Base-by-base conservation (phyloP, 2,888 invertebrate species). In the Lathronympha strigana region DNA sequence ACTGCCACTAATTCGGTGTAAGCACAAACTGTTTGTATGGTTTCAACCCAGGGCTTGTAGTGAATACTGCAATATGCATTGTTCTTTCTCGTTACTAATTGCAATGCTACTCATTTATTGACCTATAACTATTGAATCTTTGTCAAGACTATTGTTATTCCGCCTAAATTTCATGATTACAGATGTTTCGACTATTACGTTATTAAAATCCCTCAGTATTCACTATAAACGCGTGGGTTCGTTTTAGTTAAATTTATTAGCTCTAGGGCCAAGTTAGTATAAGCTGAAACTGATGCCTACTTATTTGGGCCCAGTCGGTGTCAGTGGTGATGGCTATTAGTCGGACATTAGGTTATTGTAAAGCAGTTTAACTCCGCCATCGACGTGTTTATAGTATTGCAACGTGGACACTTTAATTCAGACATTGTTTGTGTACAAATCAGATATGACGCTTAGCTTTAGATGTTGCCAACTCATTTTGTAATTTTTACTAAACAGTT, bases 181-280 rank as follows among this genome's bases (percentile, higher is more conserved):
- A 28, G 21, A 15, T 17, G 4, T 55, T 11, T 15, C 15, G 21
- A 21, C 8, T 23, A 4, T 28, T 50, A 33, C 2, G 1, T 13
- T 25, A 38, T 0, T 15, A 55, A 13, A 55, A 40, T 13, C 23
- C 19, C 2, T 28, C 9, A 9, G 28, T 45, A 33, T 19, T 45
- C 43, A 45, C 43, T 57, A 28, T 57, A 45, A 57, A 43, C 19
- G 43, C 31, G 25, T 4, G 9, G 45, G 21, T 38, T 54, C 67
- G 77, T 71, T 84, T 88, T 89, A 88, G 88, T 87, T 86, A 66
- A 88, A 86, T 88, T 82, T 87, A 88, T 82, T 86, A 87, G 84
- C 71, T 71, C 33, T 78, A 77, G 80, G 82, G 82, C 78, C 77
- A 78, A 73, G 72, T 79, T 83, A 84, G 83, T 72, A 70, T 83